Evolutionary conservation across 2,888 invertebrate genomes (phyloP).

Genomic region (Drosophila pseudotakahashii): DNA sequence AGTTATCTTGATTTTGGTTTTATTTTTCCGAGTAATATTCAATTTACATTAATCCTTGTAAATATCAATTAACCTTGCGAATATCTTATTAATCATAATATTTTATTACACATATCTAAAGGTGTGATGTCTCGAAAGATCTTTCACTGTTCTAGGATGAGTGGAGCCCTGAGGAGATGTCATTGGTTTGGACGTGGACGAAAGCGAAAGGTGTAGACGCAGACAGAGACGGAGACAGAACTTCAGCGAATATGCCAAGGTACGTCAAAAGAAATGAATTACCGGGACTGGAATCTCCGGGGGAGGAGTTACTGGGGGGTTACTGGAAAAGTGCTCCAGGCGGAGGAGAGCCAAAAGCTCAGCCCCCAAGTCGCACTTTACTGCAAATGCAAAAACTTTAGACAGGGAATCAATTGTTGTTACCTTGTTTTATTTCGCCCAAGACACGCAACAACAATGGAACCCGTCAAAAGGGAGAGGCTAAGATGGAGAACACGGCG

Average conservation of each 20-base stretch:
- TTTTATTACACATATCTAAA: neutral
- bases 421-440: conserved; percentile 76
- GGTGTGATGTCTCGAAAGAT: neutral
- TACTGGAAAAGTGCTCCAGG: conserved; percentile 46
- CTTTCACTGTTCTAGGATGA: conserved; percentile 25
- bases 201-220: conserved; percentile 50
- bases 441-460: conserved; percentile 78
- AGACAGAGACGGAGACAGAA: conserved; percentile 59
- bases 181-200: conserved; percentile 40
- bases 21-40: no score
- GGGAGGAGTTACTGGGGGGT: neutral
- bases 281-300: conserved; percentile 24
- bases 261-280: conserved; percentile 77
- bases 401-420: conserved; percentile 83
- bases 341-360: conserved; percentile 46
- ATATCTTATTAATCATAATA: no score
- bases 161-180: conserved; percentile 40
- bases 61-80: no score
- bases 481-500: conserved; percentile 30
- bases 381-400: conserved; percentile 78
- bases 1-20: no score
- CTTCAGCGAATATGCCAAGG: conserved; percentile 65
- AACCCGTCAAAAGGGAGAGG: conserved; percentile 14
- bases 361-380: conserved; percentile 56
- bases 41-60: no score